Conservation (phyloP, 2,113 vertebrate species). For the Lepidothrix coronata region DNA sequence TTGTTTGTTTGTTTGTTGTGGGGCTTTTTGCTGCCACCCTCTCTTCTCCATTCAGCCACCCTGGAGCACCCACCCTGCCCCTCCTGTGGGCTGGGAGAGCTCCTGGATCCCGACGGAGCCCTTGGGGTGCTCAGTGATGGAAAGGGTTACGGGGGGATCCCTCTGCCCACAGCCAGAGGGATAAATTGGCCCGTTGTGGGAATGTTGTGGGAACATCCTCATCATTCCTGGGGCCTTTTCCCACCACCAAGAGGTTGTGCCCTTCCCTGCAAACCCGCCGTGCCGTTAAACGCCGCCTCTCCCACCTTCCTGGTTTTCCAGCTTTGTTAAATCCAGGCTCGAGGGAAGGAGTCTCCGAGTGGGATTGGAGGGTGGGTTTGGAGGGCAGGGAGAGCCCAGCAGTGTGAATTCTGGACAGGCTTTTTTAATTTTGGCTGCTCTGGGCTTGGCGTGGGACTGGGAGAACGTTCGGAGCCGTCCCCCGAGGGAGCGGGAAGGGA, state of each 20-base stretch:
- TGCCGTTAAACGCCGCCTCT: neutral
- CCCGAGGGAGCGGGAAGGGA: slow-evolving; percentile 19
- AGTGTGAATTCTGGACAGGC: fast-evolving
- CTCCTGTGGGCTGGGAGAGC: neutral
- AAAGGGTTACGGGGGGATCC: neutral
- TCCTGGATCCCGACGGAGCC: fast-evolving
- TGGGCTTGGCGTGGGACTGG: neutral
- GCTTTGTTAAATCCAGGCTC: neutral
- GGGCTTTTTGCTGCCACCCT: neutral
- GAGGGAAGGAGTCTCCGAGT: neutral
- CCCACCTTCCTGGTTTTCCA: neutral
- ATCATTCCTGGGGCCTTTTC: neutral
- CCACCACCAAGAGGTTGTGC: neutral
- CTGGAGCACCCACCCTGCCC: neutral
- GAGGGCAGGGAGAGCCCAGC: fast-evolving
- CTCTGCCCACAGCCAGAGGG: neutral
- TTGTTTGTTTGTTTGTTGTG: too few relatives aligned
- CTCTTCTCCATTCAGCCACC: neutral
- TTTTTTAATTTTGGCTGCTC: neutral
- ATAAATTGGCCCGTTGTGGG: neutral
- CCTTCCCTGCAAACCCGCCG: neutral
- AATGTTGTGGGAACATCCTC: neutral
- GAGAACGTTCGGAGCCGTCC: neutral
- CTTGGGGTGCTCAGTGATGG: neutral
- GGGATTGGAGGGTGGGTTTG: neutral